phyloP scores from a whole-genome alignment of 1,140 invertebrate species.

The Drosophila willistoni region DNA sequence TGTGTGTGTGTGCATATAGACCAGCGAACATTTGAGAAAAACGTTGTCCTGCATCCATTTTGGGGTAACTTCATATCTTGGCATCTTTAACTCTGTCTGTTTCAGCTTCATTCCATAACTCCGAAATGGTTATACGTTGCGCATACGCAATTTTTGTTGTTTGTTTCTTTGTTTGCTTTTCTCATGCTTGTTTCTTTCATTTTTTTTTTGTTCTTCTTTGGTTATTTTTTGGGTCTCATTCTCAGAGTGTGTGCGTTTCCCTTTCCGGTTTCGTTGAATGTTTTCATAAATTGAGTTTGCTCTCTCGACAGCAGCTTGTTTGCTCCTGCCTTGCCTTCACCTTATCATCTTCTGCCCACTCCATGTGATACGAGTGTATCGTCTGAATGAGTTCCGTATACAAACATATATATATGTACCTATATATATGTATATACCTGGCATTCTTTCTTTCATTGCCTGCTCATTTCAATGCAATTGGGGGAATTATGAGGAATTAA shows the following conservation, averaged over 20 bases:
- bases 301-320: slow-evolving; percentile 64
- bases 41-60: background rate
- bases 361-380: slow-evolving; percentile 27
- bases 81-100: slow-evolving; percentile 3
- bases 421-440: slow-evolving; percentile 44
- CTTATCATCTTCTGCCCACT: slow-evolving; percentile 1
- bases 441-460: slow-evolving; percentile 18
- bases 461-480: slow-evolving; percentile 50
- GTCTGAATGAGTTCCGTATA: slow-evolving; percentile 38
- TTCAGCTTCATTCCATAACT: slow-evolving; percentile 26
- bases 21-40: background rate
- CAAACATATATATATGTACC: background rate
- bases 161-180: slow-evolving; percentile 12
- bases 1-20: background rate
- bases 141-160: slow-evolving; percentile 65
- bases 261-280: slow-evolving; percentile 37
- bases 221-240: slow-evolving; percentile 1
- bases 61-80: background rate
- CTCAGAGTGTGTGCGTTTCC: slow-evolving; percentile 8
- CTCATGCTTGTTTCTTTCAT: slow-evolving; percentile 10
- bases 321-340: slow-evolving; percentile 13
- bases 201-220: background rate
- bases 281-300: slow-evolving; percentile 78
- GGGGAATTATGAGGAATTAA: slow-evolving; percentile 69
- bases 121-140: slow-evolving; percentile 58